phyloP scores from a whole-genome alignment of 2,113 vertebrate genomes.

The Rhynchomys soricoides region DNA sequence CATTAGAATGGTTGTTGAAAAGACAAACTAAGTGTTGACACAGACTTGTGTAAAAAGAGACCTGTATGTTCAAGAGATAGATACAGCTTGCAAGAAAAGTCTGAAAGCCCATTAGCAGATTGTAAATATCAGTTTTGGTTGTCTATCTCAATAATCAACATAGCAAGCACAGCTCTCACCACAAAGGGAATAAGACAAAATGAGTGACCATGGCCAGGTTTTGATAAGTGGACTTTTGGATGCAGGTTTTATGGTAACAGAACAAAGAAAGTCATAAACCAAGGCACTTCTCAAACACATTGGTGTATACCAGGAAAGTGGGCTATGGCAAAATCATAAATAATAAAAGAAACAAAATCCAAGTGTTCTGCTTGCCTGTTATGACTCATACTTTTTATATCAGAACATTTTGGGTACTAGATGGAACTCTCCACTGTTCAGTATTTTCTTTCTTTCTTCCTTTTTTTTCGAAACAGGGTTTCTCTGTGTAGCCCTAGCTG shows the following conservation, averaged over 20 bases:
- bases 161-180: background rate
- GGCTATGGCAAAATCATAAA: background rate
- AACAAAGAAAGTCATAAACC: background rate
- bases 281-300: background rate
- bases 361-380: background rate
- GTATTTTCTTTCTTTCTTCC: too few relatives aligned
- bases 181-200: background rate
- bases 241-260: background rate
- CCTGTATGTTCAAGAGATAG: background rate
- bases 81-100: background rate
- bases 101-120: background rate
- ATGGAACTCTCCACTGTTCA: background rate
- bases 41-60: background rate
- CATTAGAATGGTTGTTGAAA: background rate
- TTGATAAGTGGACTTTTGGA: background rate
- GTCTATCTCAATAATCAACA: background rate
- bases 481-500: too few relatives aligned
- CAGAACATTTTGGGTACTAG: background rate
- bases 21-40: background rate
- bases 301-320: background rate
- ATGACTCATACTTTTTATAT: background rate
- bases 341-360: background rate
- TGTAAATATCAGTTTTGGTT: background rate
- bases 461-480: too few relatives aligned
- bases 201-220: background rate